A percentile compares a stretch with the other conserved stretches of the same genome.
phyloP scores from a whole-genome alignment of 1,140 invertebrate genomes.

The Hypothenemus hampei region DNA sequence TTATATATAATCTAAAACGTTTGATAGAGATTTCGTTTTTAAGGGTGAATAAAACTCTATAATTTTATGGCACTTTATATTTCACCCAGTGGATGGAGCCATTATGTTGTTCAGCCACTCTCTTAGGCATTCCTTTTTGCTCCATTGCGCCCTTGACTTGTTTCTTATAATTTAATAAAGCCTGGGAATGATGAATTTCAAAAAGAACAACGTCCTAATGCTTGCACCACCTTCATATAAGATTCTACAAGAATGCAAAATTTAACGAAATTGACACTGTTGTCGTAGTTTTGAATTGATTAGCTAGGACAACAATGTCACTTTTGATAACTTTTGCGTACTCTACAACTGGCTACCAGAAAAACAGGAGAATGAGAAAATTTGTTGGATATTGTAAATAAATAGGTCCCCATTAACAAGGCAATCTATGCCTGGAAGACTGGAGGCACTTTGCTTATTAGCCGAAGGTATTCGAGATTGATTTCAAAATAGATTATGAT shows the following conservation, averaged over 20 bases:
- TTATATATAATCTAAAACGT: constrained; percentile 41
- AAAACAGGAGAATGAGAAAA: background rate
- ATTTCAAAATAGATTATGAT: constrained; percentile 25
- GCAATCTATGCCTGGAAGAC: constrained; percentile 14
- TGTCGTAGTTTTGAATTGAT: constrained; percentile 34
- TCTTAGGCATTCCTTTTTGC: constrained; percentile 22
- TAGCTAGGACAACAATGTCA: constrained; percentile 36
- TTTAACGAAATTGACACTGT: constrained; percentile 36
- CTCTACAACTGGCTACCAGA: background rate
- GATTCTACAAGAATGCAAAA: constrained; percentile 25
- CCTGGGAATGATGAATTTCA: background rate
- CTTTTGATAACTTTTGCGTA: constrained; percentile 32
- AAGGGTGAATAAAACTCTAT: constrained; percentile 41
- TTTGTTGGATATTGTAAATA: no score
- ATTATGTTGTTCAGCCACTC: constrained; percentile 40
- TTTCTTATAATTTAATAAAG: background rate
- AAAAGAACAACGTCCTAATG: no score
- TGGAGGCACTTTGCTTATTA: constrained; percentile 22
- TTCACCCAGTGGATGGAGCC: constrained; percentile 38
- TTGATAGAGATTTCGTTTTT: constrained; percentile 38
- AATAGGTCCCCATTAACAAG: constrained; percentile 12
- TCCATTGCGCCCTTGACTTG: constrained; percentile 2
- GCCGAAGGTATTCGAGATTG: constrained; percentile 22
- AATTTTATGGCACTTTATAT: constrained; percentile 44
- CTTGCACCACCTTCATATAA: no score